Evolutionary conservation across 23 tunicate genomes (phyloP).

Genomic region (Phallusia fumigata): DNA sequence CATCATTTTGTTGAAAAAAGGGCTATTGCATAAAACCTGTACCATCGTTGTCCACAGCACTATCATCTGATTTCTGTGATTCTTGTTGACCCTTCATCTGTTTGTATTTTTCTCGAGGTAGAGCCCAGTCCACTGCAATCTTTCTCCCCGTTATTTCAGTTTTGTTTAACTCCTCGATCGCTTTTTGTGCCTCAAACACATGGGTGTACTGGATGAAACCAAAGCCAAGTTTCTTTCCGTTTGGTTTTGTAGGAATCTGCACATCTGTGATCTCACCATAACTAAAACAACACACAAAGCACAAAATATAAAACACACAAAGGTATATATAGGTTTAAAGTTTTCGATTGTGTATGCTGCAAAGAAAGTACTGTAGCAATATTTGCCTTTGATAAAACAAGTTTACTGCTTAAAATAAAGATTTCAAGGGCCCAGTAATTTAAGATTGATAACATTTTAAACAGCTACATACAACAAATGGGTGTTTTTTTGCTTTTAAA

Average conservation of each 20-base stretch:
- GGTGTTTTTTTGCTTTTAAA: too few relatives aligned
- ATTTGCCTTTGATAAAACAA: too few relatives aligned
- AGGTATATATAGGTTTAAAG: too few relatives aligned
- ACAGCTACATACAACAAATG: too few relatives aligned
- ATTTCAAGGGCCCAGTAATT: too few relatives aligned
- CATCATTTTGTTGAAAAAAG: too few relatives aligned
- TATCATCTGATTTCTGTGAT: constrained; percentile 8
- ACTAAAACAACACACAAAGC: constrained; percentile 8
- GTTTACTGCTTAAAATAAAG: too few relatives aligned
- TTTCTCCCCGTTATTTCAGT: constrained; percentile 73
- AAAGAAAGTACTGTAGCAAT: too few relatives aligned
- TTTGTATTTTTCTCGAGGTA: constrained; percentile 73
- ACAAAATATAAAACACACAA: too few relatives aligned
- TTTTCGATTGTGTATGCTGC: too few relatives aligned
- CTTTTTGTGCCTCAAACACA: constrained; percentile 74
- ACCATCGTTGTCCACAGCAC: background rate
- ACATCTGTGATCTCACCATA: constrained; percentile 84
- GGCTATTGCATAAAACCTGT: background rate
- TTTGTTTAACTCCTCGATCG: constrained; percentile 79
- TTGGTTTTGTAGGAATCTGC: constrained; percentile 66
- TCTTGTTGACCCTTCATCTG: constrained; percentile 9
- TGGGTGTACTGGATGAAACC: constrained; percentile 93
- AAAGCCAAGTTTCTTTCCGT: constrained; percentile 78
- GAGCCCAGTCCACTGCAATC: constrained; percentile 91
- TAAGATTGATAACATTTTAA: too few relatives aligned